A percentile compares a stretch with the other conserved stretches of the same genome.
These are phyloP conservation scores for Myripristis murdjan DNA, from an alignment of 2,797 vertebrate genomes.

Conservation along the genomic window DNA sequence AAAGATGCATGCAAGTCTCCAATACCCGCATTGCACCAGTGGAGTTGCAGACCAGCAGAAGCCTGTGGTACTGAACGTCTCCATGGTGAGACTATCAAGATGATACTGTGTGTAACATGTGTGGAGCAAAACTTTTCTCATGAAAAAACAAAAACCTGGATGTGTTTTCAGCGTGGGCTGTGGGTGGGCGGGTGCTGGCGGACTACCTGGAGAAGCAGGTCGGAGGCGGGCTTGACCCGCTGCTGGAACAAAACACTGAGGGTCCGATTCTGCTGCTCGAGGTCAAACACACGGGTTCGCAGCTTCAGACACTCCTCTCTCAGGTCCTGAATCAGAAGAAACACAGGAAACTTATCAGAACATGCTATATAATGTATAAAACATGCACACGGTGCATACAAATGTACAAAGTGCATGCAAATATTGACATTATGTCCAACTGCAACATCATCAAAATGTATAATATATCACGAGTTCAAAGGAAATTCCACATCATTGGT, in stretches of 20 bases:
- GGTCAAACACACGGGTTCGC: slow-evolving; percentile 93
- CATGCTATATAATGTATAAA: too few species aligned
- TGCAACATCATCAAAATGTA: background rate
- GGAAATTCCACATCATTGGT: too few species aligned
- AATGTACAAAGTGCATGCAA: too few species aligned
- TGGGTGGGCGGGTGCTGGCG: background rate
- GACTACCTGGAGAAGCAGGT: slow-evolving; percentile 92
- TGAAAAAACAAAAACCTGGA: too few species aligned
- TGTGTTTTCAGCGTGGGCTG: background rate
- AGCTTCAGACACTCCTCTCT: slow-evolving; percentile 94
- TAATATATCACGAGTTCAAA: background rate
- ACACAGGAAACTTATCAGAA: slow-evolving; percentile 8
- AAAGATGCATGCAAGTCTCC: too few species aligned
- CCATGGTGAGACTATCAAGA: background rate
- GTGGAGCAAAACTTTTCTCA: too few species aligned
- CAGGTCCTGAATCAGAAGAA: slow-evolving; percentile 86
- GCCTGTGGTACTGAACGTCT: too few species aligned
- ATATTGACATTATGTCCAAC: too few species aligned
- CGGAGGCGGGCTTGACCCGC: slow-evolving; percentile 90
- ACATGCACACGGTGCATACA: too few species aligned
- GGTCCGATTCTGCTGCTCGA: slow-evolving; percentile 93
- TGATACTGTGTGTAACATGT: too few species aligned
- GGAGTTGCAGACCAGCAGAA: too few species aligned
- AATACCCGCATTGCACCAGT: too few species aligned
- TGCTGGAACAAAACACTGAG: slow-evolving; percentile 92